A percentile compares a stretch with the other conserved stretches of the same genome.
Conservation (phyloP, 2,888 invertebrate species). For the Hydroisotoma schaefferi region DNA sequence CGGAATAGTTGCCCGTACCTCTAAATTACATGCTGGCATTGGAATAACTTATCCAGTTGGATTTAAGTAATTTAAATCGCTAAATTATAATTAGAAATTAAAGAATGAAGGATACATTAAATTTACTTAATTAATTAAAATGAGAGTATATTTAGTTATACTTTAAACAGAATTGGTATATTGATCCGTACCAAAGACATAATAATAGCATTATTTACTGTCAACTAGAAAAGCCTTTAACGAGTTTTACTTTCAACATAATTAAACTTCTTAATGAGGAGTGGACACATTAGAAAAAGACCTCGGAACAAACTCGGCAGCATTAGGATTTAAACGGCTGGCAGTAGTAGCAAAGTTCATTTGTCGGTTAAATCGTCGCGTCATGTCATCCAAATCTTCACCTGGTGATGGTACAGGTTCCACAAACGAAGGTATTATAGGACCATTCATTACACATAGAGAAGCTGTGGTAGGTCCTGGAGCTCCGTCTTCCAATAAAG, state of each 20-base stretch:
- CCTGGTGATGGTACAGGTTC: constrained; percentile 9
- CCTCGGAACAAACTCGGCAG: constrained; percentile 75
- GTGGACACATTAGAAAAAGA: constrained; percentile 19
- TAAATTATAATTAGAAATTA: too few relatives aligned
- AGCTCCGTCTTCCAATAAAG: constrained; percentile 54
- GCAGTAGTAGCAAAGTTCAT: constrained; percentile 54
- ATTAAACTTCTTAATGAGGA: not conserved
- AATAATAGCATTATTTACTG: not conserved
- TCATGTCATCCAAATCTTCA: constrained; percentile 37
- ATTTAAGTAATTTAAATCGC: too few relatives aligned
- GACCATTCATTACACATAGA: constrained; percentile 31
- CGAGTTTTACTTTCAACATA: not conserved
- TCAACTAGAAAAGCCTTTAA: not conserved
- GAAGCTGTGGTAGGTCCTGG: constrained; percentile 40
- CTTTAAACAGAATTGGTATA: too few relatives aligned
- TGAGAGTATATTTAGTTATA: too few relatives aligned
- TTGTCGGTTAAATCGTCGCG: constrained; percentile 36
- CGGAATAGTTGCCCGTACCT: too few relatives aligned
- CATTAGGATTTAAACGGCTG: constrained; percentile 77
- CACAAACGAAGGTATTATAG: constrained; percentile 25
- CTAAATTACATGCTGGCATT: too few relatives aligned
- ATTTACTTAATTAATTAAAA: too few relatives aligned
- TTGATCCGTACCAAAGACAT: too few relatives aligned
- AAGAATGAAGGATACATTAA: too few relatives aligned
- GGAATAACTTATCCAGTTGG: too few relatives aligned